phyloP scores from a whole-genome alignment of 2,113 vertebrate species.

The Mormoops blainvillei region DNA sequence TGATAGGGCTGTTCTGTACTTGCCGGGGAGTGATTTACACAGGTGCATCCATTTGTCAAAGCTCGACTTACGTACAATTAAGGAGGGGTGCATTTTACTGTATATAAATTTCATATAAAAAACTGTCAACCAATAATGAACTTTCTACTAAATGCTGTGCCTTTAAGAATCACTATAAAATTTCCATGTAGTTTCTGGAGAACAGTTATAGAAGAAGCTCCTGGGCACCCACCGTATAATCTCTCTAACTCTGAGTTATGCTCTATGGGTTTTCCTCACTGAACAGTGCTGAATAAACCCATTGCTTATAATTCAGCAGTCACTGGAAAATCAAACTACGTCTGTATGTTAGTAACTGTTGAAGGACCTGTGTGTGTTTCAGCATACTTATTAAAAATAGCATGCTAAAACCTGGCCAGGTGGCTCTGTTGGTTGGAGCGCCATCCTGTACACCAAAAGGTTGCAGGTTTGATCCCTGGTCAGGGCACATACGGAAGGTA shows the following conservation, averaged over 20 bases:
- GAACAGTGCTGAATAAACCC: neutral
- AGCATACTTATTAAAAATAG: neutral
- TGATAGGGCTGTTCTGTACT: neutral
- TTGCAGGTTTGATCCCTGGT: too few relatives aligned
- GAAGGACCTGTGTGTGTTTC: neutral
- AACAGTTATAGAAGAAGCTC: neutral
- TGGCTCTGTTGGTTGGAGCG: too few relatives aligned
- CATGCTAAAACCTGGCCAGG: neutral
- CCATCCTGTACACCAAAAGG: too few relatives aligned
- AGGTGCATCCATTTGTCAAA: neutral
- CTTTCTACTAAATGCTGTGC: neutral
- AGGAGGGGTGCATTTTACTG: neutral
- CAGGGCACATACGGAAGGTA: too few relatives aligned
- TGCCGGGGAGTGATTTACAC: neutral
- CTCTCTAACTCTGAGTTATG: neutral
- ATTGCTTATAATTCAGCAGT: neutral
- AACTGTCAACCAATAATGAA: neutral
- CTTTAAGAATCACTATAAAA: constrained; percentile 28
- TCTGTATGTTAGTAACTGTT: neutral
- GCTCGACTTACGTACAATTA: neutral
- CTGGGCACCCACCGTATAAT: too few relatives aligned
- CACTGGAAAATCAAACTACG: neutral
- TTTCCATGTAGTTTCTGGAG: neutral
- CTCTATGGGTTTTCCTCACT: neutral
- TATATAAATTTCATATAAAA: neutral